A percentile compares a stretch with the other conserved stretches of the same genome.
These are phyloP conservation scores for Drosophila tripunctata DNA, from an alignment of 2,888 invertebrate species.

Conservation along the genomic window DNA sequence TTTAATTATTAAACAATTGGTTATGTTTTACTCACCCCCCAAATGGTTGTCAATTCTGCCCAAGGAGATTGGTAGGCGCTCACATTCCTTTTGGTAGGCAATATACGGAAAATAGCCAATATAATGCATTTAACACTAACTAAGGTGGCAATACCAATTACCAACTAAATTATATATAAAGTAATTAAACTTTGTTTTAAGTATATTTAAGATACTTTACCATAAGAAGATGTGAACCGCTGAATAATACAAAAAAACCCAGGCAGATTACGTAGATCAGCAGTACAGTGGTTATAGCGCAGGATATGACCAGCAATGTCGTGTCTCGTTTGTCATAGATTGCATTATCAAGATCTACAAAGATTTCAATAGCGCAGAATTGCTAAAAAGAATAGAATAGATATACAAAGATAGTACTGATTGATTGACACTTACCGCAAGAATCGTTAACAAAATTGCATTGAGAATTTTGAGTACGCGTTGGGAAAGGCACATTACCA, in stretches of 20 bases:
- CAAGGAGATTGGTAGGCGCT: neutral
- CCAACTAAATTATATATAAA: neutral
- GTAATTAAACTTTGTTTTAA: neutral
- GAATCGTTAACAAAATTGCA: neutral
- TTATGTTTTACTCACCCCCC: conserved; percentile 12
- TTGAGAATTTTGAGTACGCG: neutral
- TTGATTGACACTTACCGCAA: conserved; percentile 18
- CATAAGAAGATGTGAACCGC: neutral
- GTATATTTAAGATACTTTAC: conserved; percentile 1
- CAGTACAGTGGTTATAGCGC: neutral
- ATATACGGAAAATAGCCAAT: neutral
- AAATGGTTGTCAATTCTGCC: conserved; percentile 3
- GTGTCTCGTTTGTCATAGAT: neutral
- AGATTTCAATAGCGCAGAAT: conserved; percentile 19
- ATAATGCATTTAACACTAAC: conserved; percentile 1
- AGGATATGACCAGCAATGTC: conserved; percentile 6
- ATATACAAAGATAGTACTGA: neutral
- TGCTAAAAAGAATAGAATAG: conserved; percentile 7
- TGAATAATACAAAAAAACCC: conserved; percentile 12
- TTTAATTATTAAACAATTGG: neutral
- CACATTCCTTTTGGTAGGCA: neutral
- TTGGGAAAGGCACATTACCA: conserved; percentile 27
- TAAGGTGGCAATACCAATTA: neutral
- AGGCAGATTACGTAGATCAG: neutral
- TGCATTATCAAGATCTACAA: conserved; percentile 6